A percentile compares a stretch with the other conserved stretches of the same genome.
phyloP scores from a whole-genome alignment of 2,888 invertebrate species.

The Tenthredo distinguenda region DNA sequence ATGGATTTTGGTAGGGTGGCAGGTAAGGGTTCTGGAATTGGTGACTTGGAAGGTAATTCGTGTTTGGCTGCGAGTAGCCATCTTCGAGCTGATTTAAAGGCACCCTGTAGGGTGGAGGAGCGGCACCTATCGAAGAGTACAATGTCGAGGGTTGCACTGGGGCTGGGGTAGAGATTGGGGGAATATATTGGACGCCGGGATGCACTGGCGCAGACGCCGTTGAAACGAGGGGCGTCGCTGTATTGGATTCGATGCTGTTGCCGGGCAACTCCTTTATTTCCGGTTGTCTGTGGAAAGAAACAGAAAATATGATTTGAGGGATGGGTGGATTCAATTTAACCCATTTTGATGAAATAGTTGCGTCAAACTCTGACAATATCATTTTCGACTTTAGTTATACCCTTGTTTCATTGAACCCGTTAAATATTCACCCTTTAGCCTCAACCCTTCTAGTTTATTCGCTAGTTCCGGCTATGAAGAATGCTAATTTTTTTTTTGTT shows the following conservation, averaged over 20 bases:
- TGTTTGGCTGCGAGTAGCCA: conserved; percentile 61
- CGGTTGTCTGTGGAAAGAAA: conserved; percentile 65
- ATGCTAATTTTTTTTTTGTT: not conserved
- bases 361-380: not conserved
- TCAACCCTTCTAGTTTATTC: not conserved
- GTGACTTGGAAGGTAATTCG: conserved; percentile 65
- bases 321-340: not conserved
- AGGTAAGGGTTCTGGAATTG: conserved; percentile 60
- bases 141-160: conserved; percentile 59
- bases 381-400: not conserved
- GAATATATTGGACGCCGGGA: conserved; percentile 53
- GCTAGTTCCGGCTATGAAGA: not conserved
- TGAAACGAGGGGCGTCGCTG: conserved; percentile 63
- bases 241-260: conserved; percentile 72
- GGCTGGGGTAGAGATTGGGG: conserved; percentile 56
- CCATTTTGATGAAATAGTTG: not conserved
- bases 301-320: not conserved
- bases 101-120: conserved; percentile 40
- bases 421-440: not conserved
- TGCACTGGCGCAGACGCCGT: conserved; percentile 40
- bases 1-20: conserved; percentile 57
- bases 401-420: not conserved
- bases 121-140: conserved; percentile 51
- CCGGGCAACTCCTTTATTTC: conserved; percentile 68
- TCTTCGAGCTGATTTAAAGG: conserved; percentile 51